phyloP scores from a whole-genome alignment of 2,113 vertebrate genomes.

The Semicossyphus pulcher region DNA sequence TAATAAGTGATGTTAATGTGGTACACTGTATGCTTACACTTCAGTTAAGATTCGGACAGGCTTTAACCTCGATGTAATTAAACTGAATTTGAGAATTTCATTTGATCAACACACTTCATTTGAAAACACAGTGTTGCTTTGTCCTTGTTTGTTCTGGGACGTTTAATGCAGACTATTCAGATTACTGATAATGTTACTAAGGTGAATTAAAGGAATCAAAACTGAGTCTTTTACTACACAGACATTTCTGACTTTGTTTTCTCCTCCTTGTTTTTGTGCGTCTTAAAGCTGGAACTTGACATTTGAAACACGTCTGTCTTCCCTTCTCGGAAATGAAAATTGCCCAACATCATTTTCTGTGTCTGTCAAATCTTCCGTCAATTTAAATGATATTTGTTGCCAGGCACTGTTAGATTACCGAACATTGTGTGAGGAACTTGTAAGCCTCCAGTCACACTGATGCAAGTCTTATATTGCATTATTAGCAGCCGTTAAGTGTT shows the following conservation, averaged over 20 bases:
- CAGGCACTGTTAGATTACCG: slow-evolving; percentile 15
- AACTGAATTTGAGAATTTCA: too few relatives aligned
- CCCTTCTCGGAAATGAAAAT: slow-evolving; percentile 12
- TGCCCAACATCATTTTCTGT: neutral
- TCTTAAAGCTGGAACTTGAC: slow-evolving; percentile 3
- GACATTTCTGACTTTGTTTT: neutral
- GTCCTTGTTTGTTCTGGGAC: too few relatives aligned
- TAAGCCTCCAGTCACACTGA: slow-evolving; percentile 32
- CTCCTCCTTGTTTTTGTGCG: neutral
- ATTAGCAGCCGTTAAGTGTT: slow-evolving; percentile 10
- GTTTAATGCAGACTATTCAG: neutral
- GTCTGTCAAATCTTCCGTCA: slow-evolving; percentile 8
- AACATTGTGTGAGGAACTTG: slow-evolving; percentile 10
- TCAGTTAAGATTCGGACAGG: too few relatives aligned
- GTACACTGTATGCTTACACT: too few relatives aligned
- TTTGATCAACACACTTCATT: too few relatives aligned
- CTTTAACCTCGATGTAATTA: too few relatives aligned
- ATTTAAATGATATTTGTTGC: slow-evolving; percentile 18
- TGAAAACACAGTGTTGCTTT: too few relatives aligned
- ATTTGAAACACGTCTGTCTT: neutral
- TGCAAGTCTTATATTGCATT: neutral
- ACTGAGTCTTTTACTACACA: too few relatives aligned
- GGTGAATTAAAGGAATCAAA: too few relatives aligned
- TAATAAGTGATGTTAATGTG: too few relatives aligned
- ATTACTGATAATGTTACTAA: neutral